Evolutionary conservation across 1,140 invertebrate genomes (phyloP).

Genomic region (Pseudomyrmex pallidus): DNA sequence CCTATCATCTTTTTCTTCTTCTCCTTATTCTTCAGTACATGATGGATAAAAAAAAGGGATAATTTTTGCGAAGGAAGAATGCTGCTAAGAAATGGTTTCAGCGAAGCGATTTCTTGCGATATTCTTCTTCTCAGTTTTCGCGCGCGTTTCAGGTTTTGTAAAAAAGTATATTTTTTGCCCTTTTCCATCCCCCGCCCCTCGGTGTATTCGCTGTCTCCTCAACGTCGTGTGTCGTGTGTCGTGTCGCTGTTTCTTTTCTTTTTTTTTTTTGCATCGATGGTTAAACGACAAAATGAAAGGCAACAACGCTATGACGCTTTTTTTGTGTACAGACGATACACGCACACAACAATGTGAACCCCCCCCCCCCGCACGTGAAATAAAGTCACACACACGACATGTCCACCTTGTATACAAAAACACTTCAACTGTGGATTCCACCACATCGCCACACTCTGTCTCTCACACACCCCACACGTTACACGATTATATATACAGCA

Average conservation of each 20-base stretch:
- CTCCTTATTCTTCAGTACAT: neutral
- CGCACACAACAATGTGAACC: conserved; percentile 6
- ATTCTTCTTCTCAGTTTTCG: conserved; percentile 5
- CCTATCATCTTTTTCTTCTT: conserved; percentile 17
- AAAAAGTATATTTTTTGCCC: conserved; percentile 34
- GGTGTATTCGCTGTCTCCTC: conserved; percentile 57
- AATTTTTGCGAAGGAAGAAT: conserved; percentile 14
- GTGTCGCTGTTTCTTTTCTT: conserved; percentile 60
- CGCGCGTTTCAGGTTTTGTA: neutral
- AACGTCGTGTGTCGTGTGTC: conserved; percentile 54
- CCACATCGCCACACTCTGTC: neutral
- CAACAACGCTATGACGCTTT: conserved; percentile 55
- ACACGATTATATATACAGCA: neutral
- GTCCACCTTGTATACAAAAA: neutral
- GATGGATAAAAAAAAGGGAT: neutral
- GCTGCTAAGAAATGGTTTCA: neutral
- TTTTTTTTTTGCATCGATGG: conserved; percentile 45
- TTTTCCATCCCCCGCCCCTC: neutral
- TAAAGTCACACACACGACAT: conserved; percentile 1
- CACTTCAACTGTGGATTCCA: neutral
- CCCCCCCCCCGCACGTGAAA: neutral
- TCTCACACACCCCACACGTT: neutral
- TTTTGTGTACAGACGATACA: conserved; percentile 37
- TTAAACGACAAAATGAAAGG: conserved; percentile 49
- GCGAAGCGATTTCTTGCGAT: neutral